These are phyloP conservation scores for Diglossa brunneiventris DNA, from an alignment of 2,113 vertebrate species.

Conservation along the genomic window DNA sequence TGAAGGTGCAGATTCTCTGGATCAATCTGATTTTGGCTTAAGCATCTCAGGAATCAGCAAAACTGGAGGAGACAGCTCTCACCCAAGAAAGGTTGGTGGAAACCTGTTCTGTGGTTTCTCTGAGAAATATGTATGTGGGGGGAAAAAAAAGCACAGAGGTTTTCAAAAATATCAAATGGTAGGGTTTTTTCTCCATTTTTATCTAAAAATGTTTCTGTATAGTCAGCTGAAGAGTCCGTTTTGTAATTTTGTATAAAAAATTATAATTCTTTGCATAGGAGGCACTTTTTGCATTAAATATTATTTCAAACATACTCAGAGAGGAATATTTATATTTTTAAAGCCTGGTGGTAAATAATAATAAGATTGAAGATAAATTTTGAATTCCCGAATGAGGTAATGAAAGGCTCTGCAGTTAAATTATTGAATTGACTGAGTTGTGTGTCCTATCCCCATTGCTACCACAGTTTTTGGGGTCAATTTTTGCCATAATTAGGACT, in stretches of 20 bases:
- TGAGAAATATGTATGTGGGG: background rate
- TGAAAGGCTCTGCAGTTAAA: background rate
- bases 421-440: background rate
- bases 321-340: background rate
- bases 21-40: conserved; percentile 82
- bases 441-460: background rate
- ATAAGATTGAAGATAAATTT: background rate
- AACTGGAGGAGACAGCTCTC: conserved; percentile 45
- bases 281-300: background rate
- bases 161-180: background rate
- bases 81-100: conserved; percentile 71
- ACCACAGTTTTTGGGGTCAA: background rate
- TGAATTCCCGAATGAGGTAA: background rate
- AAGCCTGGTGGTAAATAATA: background rate
- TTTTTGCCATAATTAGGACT: background rate
- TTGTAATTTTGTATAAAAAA: background rate
- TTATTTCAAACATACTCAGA: background rate
- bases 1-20: conserved; percentile 5
- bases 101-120: background rate
- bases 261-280: background rate
- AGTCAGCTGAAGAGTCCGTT: background rate
- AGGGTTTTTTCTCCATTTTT: background rate
- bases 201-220: background rate
- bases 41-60: conserved; percentile 80
- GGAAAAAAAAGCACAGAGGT: background rate